phyloP scores from a whole-genome alignment of 2,797 vertebrate genomes.

The Propithecus deckenii region DNA sequence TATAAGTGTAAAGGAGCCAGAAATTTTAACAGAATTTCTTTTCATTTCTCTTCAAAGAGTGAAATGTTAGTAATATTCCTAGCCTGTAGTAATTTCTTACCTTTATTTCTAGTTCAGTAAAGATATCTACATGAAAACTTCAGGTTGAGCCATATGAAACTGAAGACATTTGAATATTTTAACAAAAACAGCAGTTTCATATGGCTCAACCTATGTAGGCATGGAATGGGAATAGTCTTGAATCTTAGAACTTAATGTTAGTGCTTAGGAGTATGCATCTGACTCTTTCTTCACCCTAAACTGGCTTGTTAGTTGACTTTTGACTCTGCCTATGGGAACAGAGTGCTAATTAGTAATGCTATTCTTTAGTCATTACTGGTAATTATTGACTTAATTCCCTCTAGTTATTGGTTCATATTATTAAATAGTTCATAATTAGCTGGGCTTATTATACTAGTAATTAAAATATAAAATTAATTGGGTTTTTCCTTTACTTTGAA shows the following conservation, averaged over 20 bases:
- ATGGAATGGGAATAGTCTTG: background rate
- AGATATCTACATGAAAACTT: background rate
- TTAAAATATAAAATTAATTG: slow-evolving; percentile 73
- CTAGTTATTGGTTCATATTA: slow-evolving; percentile 42
- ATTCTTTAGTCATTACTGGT: slow-evolving; percentile 52
- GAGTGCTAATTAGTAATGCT: slow-evolving; percentile 64
- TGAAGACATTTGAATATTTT: slow-evolving; percentile 1
- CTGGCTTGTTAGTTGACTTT: slow-evolving; percentile 52
- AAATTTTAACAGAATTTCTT: slow-evolving; percentile 15
- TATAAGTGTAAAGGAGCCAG: slow-evolving; percentile 19
- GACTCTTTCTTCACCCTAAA: slow-evolving; percentile 2
- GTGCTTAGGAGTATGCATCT: background rate
- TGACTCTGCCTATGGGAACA: slow-evolving; percentile 28
- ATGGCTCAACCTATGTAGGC: background rate
- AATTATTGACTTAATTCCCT: slow-evolving; percentile 70
- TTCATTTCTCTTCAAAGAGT: background rate
- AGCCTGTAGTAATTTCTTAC: background rate
- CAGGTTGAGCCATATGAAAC: background rate
- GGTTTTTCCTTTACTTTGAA: slow-evolving; percentile 71
- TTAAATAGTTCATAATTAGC: slow-evolving; percentile 51
- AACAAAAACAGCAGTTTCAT: slow-evolving; percentile 14
- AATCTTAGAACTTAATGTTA: slow-evolving; percentile 26
- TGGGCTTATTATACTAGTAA: slow-evolving; percentile 58
- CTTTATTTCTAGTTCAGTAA: slow-evolving; percentile 24
- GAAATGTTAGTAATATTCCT: slow-evolving; percentile 7